Conservation (phyloP, 2,888 invertebrate species). For the Drosophila anceps region DNA sequence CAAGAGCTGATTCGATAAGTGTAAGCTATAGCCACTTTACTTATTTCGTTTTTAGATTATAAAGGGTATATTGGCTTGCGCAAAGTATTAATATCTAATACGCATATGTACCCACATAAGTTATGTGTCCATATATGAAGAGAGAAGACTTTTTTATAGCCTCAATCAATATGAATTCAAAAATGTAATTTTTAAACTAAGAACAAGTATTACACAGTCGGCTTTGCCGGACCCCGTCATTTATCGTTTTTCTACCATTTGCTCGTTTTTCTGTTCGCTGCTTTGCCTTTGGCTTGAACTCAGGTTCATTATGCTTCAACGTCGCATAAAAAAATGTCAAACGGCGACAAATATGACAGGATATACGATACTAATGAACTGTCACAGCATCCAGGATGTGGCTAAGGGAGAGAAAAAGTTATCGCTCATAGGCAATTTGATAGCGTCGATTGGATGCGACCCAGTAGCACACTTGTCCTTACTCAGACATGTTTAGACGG, state of each 20-base stretch:
- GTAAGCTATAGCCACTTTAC: not conserved
- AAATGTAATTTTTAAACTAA: not conserved
- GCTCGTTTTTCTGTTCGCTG: constrained; percentile 22
- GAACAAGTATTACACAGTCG: not conserved
- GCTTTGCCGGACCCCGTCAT: not conserved
- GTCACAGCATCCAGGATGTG: constrained; percentile 50
- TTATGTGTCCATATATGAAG: not conserved
- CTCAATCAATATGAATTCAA: not conserved
- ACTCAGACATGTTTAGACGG: not conserved
- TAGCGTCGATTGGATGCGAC: constrained; percentile 15
- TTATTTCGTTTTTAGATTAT: not conserved
- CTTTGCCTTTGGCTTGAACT: constrained; percentile 21
- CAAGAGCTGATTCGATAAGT: not conserved
- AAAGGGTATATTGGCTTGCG: not conserved
- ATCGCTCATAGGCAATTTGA: constrained; percentile 40
- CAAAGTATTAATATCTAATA: not conserved
- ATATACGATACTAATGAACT: constrained; percentile 77
- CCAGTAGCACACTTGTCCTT: not conserved
- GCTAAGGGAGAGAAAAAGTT: constrained; percentile 9
- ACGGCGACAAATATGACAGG: constrained; percentile 70
- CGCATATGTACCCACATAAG: not conserved
- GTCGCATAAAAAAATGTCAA: constrained; percentile 67
- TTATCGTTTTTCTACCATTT: constrained; percentile 23
- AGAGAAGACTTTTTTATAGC: not conserved
- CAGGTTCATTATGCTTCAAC: constrained; percentile 51